Base-by-base conservation (phyloP, 2,797 vertebrate genomes). In the Lagocephalus sceleratus region DNA sequence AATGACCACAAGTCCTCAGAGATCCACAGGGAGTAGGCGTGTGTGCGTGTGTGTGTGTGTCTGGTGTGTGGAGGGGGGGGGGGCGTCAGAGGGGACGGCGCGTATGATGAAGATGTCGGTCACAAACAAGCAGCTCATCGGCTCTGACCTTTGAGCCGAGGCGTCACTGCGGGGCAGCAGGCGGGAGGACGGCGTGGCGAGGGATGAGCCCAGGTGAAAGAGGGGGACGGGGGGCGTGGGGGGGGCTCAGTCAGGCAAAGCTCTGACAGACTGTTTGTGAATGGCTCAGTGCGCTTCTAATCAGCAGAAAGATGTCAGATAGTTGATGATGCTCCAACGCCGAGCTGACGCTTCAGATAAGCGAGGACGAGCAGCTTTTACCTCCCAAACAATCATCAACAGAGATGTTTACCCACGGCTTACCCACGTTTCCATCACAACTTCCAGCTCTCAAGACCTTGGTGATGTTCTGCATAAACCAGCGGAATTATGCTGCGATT, bases 91-190 rank as follows among this genome's bases (percentile, higher is more conserved):
- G 42, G 50, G 25, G 39, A 43, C 23, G 26, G 26, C 43, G 5
- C 38, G 25, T 52, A 21, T 44, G 47, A 19, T 43, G 56, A 50
- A 46, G 57, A 54, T 63, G 54, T 57, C 22, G 16, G 59, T 22
- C 63, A 68, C 53, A 76, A 78, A 75, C 73, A 63, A 29, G 45
- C 15, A 71, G 67, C 82, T 86, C 84, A 81, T 87, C 85, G 78
- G 70, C 66, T 69, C 40, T 87, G 84, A 86, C 82, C 85, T 87
- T 86, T 85, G 63, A 81, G 76, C 23, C 15, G 65, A 61, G 76
- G 45, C 60, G 26, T 81, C 72, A 25, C 79, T 12, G 49, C 74
- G 49, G 82, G 83, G 75, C 1, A 39, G 42, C 42, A 8, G 55
- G 64, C 16, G 62, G 55, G 74, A 74, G 75, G 70, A 48, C 47